phyloP scores from a whole-genome alignment of 1,140 invertebrate species.

The Galleria mellonella region DNA sequence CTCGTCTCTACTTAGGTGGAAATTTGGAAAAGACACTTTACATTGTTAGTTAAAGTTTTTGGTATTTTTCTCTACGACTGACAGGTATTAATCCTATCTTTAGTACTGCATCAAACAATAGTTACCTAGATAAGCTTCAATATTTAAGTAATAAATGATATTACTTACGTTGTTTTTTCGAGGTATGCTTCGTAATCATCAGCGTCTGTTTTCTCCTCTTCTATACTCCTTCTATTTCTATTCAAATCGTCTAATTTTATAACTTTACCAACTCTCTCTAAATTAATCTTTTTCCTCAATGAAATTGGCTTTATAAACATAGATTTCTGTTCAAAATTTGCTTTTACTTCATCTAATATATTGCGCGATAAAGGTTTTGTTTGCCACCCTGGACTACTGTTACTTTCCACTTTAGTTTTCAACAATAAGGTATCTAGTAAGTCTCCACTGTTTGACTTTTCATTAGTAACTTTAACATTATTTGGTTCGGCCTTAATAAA shows the following conservation, averaged over 20 bases:
- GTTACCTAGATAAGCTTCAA: too few species aligned
- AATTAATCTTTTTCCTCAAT: slow-evolving; percentile 40
- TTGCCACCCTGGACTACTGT: slow-evolving; percentile 38
- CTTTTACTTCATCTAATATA: slow-evolving; percentile 46
- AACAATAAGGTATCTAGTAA: slow-evolving; percentile 4
- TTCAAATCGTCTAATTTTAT: slow-evolving; percentile 39
- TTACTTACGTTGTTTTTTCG: slow-evolving; percentile 47
- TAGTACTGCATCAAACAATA: too few species aligned
- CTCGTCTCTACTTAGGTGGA: too few species aligned
- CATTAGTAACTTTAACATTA: background rate
- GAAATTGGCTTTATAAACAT: slow-evolving; percentile 31
- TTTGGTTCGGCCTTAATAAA: background rate
- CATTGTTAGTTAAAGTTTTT: too few species aligned
- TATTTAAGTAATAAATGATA: background rate
- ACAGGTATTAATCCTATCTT: too few species aligned
- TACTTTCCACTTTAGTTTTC: slow-evolving; percentile 9
- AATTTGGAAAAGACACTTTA: too few species aligned
- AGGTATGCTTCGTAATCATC: slow-evolving; percentile 33
- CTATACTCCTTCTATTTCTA: slow-evolving; percentile 26
- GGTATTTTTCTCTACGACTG: too few species aligned
- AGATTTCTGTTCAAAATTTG: slow-evolving; percentile 33
- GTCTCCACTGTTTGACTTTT: background rate
- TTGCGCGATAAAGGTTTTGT: slow-evolving; percentile 31
- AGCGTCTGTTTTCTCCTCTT: background rate
- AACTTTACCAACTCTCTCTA: slow-evolving; percentile 48